phyloP scores from a whole-genome alignment of 2,797 vertebrate species.

The Thaleichthys pacificus region DNA sequence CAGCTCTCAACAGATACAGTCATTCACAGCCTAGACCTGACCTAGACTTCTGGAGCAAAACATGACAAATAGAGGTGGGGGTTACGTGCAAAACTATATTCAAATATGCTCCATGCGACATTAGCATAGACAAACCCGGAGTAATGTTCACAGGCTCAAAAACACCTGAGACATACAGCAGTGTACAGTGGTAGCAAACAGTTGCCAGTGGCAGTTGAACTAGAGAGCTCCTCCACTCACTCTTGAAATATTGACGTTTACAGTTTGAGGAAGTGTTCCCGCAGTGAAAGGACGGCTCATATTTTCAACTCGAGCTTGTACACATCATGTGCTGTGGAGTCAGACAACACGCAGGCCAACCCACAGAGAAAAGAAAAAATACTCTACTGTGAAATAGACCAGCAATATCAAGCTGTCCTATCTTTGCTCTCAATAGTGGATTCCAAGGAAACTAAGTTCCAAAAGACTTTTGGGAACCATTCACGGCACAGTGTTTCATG shows the following conservation, averaged over 20 bases:
- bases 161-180: not conserved
- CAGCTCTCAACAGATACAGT: slow-evolving; percentile 48
- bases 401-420: slow-evolving; percentile 55
- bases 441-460: slow-evolving; percentile 45
- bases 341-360: slow-evolving; percentile 61
- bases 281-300: slow-evolving; percentile 56
- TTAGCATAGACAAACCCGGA: not conserved
- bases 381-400: slow-evolving; percentile 64
- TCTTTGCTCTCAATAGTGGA: slow-evolving; percentile 55
- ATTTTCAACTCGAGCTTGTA: slow-evolving; percentile 48
- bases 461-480: not conserved
- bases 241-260: slow-evolving; percentile 57
- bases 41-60: too few relatives aligned
- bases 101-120: too few relatives aligned
- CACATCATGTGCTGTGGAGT: slow-evolving; percentile 47
- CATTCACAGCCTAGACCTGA: not conserved
- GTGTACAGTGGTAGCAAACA: slow-evolving; percentile 29
- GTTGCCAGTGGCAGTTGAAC: slow-evolving; percentile 33
- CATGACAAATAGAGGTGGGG: too few relatives aligned
- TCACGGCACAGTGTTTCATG: not conserved
- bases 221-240: slow-evolving; percentile 39
- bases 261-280: slow-evolving; percentile 64
- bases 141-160: not conserved
- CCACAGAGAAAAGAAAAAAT: slow-evolving; percentile 55
- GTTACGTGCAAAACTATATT: too few relatives aligned